Conservation (phyloP, 2,888 invertebrate genomes). For the Glomeris marginata region DNA sequence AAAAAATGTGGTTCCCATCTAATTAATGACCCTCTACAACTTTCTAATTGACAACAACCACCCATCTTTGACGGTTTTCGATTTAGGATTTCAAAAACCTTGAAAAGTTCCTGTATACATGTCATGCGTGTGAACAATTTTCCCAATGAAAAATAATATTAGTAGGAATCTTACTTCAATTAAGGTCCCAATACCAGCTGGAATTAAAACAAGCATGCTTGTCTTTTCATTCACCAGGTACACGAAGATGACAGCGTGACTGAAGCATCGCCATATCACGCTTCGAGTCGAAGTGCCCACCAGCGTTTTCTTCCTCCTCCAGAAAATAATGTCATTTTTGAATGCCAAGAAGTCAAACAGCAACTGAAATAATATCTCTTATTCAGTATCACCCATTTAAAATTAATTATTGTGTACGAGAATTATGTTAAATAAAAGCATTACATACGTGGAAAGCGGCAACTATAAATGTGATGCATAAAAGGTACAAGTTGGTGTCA, state of each 20-base stretch:
- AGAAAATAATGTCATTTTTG: slow-evolving; percentile 93
- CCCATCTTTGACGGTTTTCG: no score
- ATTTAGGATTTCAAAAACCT: background rate
- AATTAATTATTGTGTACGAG: background rate
- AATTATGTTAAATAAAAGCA: background rate
- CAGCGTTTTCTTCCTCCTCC: slow-evolving; percentile 70
- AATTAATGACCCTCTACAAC: no score
- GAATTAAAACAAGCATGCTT: slow-evolving; percentile 70
- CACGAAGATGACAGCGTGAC: slow-evolving; percentile 66
- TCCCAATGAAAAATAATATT: background rate
- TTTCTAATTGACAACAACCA: no score
- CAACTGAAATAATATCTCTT: slow-evolving; percentile 44
- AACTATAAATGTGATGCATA: slow-evolving; percentile 77
- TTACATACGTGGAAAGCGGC: slow-evolving; percentile 86
- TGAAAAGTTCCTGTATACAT: background rate
- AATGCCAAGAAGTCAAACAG: slow-evolving; percentile 93
- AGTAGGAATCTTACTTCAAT: slow-evolving; percentile 54
- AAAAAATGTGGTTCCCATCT: no score
- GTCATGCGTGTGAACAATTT: background rate
- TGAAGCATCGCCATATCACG: slow-evolving; percentile 86
- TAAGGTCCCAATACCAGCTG: slow-evolving; percentile 66
- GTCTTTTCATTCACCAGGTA: slow-evolving; percentile 86
- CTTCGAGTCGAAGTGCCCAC: slow-evolving; percentile 75
- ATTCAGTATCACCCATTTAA: background rate
- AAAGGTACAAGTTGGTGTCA: slow-evolving; percentile 82